Conservation (phyloP, 2,113 vertebrate species). For the Sciurus niger region DNA sequence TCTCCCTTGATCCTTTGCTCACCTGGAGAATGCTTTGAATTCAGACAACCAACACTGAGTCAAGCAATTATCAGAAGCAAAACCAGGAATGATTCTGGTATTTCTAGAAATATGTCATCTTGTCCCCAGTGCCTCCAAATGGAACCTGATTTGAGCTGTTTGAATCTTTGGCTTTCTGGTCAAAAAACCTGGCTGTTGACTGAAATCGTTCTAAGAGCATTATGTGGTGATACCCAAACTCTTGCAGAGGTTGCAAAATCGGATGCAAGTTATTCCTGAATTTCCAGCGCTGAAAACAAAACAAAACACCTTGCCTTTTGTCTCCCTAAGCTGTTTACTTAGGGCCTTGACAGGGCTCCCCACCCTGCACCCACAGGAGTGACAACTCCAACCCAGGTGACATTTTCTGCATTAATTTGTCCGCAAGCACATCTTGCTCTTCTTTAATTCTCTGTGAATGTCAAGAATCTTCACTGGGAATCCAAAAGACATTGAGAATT, state of each 20-base stretch:
- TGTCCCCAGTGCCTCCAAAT: not conserved
- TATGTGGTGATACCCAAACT: constrained; percentile 47
- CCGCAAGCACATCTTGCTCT: constrained; percentile 8
- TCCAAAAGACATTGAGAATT: constrained; percentile 47
- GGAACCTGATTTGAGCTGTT: not conserved
- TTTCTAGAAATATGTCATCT: not conserved
- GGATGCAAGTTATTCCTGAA: constrained; percentile 59
- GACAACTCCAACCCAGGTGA: constrained; percentile 53
- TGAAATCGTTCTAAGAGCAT: not conserved
- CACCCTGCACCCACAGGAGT: constrained; percentile 60
- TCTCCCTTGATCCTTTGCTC: constrained; percentile 43
- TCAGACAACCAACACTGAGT: not conserved
- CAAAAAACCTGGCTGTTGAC: constrained; percentile 33
- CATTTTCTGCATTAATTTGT: constrained; percentile 63
- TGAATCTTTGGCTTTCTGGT: not conserved
- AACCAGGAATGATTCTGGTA: not conserved
- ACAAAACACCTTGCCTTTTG: constrained; percentile 66
- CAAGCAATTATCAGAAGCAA: not conserved
- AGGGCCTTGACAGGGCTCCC: constrained; percentile 46
- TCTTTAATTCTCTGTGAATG: constrained; percentile 43
- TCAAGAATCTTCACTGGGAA: constrained; percentile 60
- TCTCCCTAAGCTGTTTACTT: constrained; percentile 65
- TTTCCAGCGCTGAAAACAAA: constrained; percentile 54
- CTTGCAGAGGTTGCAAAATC: constrained; percentile 63
- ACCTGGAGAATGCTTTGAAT: constrained; percentile 23